Base-by-base conservation (phyloP, 2,113 vertebrate species). In the Hemicordylus capensis region DNA sequence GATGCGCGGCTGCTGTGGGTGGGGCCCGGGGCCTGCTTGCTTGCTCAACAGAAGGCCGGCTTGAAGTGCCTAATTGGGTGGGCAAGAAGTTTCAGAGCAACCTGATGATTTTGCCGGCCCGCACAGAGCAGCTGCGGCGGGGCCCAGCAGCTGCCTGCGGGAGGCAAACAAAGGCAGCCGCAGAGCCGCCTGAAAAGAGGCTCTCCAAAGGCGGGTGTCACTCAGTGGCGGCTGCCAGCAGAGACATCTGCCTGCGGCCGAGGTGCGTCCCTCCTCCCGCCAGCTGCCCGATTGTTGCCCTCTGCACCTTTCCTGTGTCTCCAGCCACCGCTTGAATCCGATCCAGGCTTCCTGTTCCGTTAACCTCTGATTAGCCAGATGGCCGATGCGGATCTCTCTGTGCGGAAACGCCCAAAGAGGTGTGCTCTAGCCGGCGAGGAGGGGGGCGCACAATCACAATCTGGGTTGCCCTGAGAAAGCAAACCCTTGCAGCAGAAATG, bases 381-480 rank as follows among this genome's bases (percentile, higher is more conserved):
- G 66, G 90, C 89, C 85, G 73, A 19, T 91, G 77, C 83, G 48
- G 64, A 83, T 70, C 80, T 84, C 12, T 76, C 2, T 86, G 85
- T 46, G 39, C 85, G 92, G 91, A 83, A 93, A 93, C 91, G 72
- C 2, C 87, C 64, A 93, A 90, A 75, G 91, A 90, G 94, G 93
- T 63, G 81, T 51, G 78, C 17, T 44, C 74, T 46, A n/a, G 26
- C 39, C 20, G 2, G 3, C 39, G 28, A 42, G 42, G 54, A 54
- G 44, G 34, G n/a, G n/a, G n/a, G n/a, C n/a, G n/a, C n/a, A n/a
- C n/a, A n/a, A n/a, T n/a, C n/a, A 8, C 31, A 1, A 26, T 14
- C 26, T 95, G 70, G 94, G 93, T 88, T 94, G 90, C 93, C 92
- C 91, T 91, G 85, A 96, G 90, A 92, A 96, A 95, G 92, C 88